A percentile compares a stretch with the other conserved stretches of the same genome.
These are phyloP conservation scores for Stigmatopora argus DNA, from an alignment of 2,113 vertebrate species.

Conservation along the genomic window DNA sequence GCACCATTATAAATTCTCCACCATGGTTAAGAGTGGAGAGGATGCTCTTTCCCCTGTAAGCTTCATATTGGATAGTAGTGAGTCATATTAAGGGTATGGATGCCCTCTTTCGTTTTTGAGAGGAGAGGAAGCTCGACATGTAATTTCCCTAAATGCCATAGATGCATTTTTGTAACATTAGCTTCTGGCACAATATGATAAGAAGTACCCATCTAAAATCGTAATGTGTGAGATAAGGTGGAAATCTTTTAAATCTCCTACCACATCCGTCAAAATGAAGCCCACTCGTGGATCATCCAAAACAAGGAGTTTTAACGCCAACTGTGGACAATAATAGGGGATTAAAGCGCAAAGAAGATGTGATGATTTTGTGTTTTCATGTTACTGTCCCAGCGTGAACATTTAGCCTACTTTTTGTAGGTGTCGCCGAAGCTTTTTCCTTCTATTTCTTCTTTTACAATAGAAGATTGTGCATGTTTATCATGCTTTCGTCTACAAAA, in stretches of 20 bases:
- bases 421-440: neutral
- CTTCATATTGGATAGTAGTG: neutral
- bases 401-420: neutral
- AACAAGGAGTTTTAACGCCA: slow-evolving; percentile 57
- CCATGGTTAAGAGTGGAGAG: too few species aligned
- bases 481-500: too few species aligned
- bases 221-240: slow-evolving; percentile 71
- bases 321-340: slow-evolving; percentile 32
- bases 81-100: neutral
- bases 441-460: neutral
- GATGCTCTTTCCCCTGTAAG: too few species aligned
- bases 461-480: neutral
- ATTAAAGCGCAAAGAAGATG: slow-evolving; percentile 15
- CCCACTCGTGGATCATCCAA: slow-evolving; percentile 62
- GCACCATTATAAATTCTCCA: too few species aligned
- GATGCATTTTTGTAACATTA: slow-evolving; percentile 3
- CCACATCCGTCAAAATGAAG: slow-evolving; percentile 69
- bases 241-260: slow-evolving; percentile 74
- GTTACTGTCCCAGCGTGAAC: neutral
- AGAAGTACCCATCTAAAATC: slow-evolving; percentile 68
- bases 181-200: slow-evolving; percentile 76
- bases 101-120: neutral
- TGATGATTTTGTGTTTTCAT: neutral
- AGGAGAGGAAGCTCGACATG: neutral
- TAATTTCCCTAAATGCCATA: neutral